Evolutionary conservation across 2,113 vertebrate genomes (phyloP), one percentile per base, ranked within the genome.

Genomic region (Aegotheles bennettii): DNA sequence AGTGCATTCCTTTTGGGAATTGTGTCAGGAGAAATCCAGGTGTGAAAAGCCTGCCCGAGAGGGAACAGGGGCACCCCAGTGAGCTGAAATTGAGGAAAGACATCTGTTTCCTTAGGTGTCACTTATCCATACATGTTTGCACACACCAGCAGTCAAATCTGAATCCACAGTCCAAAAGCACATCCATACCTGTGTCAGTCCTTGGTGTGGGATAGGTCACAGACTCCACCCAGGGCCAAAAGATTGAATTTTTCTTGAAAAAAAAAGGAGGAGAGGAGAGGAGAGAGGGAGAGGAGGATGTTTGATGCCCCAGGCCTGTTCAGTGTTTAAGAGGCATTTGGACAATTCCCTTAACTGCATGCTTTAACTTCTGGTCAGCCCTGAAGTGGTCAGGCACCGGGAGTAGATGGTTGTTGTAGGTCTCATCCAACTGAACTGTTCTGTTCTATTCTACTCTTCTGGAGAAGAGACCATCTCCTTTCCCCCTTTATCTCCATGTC

Each of bases 131-230:
- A 60, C 4, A 3, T 7, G 7, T 53, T 63, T 10, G 7, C 35
- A 36, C 26, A 35, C 25, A 11, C 18, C 69, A 23, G 14, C 38
- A 45, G 31, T 53, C 69, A 43, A 61, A 90, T 61, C 56, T 56
- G 36, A 78, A 67, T 48, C 24, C 36, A 36, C 29, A 33, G 12
- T 25, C 43, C 43, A 36, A 35, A 76, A 33, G 19, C 19, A 18
- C 16, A 81, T 24, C 12, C n/a, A n/a, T n/a, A n/a, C 19, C 48
- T 25, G 21, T 50, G 24, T 33, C 7, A 7, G 10, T 38, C 6
- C 8, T 26, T 0, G 0, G 10, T 25, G 13, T 19, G 42, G 13
- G 26, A 33, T 43, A 59, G 47, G 10, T 18, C 54, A 64, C 33
- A 16, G 21, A 4, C 42, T 53, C 50, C 15, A 3, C 36, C 35